phyloP scores from a whole-genome alignment of 92 coral and sea anemone genomes.

The Nematostella vectensis region DNA sequence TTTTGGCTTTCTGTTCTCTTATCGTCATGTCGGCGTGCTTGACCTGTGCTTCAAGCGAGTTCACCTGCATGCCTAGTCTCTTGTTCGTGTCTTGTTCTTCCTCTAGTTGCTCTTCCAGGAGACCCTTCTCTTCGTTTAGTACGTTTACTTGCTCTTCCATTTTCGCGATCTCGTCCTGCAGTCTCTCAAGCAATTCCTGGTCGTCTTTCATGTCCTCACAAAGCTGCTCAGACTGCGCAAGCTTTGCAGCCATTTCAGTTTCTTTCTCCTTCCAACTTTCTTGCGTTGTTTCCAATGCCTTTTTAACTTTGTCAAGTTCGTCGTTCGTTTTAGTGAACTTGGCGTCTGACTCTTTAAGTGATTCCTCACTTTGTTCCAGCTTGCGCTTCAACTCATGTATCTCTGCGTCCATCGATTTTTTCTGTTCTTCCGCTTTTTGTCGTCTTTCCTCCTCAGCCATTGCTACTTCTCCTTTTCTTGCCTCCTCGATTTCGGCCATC shows the following conservation, averaged over 20 bases:
- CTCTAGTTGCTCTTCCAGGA: conserved; percentile 33
- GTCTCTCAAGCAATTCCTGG: conserved; percentile 20
- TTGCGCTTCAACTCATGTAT: conserved; percentile 29
- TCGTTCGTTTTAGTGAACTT: conserved; percentile 15
- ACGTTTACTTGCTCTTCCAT: conserved; percentile 30
- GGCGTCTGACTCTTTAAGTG: conserved; percentile 18
- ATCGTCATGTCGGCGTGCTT: conserved; percentile 65
- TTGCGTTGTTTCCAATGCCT: conserved; percentile 12
- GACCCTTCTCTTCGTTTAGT: conserved; percentile 24
- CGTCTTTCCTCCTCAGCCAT: conserved; percentile 4
- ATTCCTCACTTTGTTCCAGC: conserved; percentile 17
- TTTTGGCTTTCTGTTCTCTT: conserved; percentile 36
- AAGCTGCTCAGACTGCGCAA: conserved; percentile 39
- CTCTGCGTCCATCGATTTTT: conserved; percentile 10
- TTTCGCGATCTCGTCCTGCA: conserved; percentile 23
- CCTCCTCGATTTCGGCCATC: conserved; percentile 10
- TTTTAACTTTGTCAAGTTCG: conserved; percentile 16
- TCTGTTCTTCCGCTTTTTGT: conserved; percentile 19
- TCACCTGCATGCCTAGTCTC: conserved; percentile 67
- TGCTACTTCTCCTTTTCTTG: conserved; percentile 7
- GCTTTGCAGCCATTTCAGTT: conserved; percentile 21
- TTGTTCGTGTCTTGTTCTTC: conserved; percentile 62
- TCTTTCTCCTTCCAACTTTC: conserved; percentile 30
- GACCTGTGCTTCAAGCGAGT: conserved; percentile 86
- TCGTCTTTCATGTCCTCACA: conserved; percentile 44